Conservation (phyloP, 2,888 invertebrate species). For the Eristalis tenax region DNA sequence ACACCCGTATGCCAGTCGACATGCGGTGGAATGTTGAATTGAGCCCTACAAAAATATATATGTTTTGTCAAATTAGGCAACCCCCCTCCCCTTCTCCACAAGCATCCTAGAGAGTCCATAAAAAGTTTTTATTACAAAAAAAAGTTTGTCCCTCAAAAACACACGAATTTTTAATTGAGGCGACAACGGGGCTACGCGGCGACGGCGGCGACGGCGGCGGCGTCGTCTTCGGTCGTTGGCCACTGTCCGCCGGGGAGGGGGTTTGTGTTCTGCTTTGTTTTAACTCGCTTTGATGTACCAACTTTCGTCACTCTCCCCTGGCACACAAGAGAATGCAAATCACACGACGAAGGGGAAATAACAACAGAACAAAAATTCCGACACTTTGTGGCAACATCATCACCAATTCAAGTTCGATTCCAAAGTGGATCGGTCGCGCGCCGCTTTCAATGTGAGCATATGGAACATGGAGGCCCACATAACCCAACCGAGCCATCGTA, state of each 20-base stretch:
- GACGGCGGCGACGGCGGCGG: too few relatives aligned
- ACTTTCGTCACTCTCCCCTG: slow-evolving; percentile 15
- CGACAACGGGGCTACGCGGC: not conserved
- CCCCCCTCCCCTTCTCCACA: not conserved
- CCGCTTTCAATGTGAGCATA: not conserved
- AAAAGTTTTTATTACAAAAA: slow-evolving; percentile 27
- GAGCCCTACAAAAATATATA: not conserved
- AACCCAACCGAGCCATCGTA: not conserved
- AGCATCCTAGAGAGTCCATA: slow-evolving; percentile 5
- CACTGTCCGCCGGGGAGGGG: not conserved
- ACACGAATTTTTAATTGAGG: slow-evolving; percentile 2
- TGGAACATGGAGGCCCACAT: not conserved
- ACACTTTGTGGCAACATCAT: not conserved
- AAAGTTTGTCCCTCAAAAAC: slow-evolving; percentile 25
- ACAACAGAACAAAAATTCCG: not conserved
- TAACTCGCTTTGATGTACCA: slow-evolving; percentile 28
- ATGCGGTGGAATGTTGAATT: slow-evolving; percentile 1
- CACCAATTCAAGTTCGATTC: not conserved
- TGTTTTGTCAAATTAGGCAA: not conserved
- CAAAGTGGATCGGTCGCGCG: not conserved
- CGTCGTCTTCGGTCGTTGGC: not conserved
- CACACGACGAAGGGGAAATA: not conserved
- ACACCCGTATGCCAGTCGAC: slow-evolving; percentile 4
- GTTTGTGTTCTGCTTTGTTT: not conserved
- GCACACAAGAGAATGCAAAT: not conserved